A percentile compares a stretch with the other conserved stretches of the same genome.
These are phyloP conservation scores for Pegea sp. DNA, from an alignment of 23 tunicate species.

Conservation along the genomic window DNA sequence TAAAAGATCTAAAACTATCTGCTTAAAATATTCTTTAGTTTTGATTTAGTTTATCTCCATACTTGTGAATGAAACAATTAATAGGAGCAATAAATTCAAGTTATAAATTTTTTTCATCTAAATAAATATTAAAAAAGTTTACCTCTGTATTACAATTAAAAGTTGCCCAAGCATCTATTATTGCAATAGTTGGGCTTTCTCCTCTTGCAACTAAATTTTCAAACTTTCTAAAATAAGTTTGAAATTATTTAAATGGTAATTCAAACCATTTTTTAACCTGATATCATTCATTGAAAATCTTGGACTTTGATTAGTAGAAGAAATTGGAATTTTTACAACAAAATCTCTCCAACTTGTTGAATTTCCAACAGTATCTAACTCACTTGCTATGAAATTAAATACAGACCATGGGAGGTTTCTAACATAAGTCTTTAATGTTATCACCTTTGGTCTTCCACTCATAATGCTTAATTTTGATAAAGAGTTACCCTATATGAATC, in stretches of 20 bases:
- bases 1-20: too few relatives aligned
- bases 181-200: conserved; percentile 50
- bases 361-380: conserved; percentile 60
- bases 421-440: conserved; percentile 40
- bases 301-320: conserved; percentile 25
- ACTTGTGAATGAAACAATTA: too few relatives aligned
- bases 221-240: conserved; percentile 27
- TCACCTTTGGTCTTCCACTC: not conserved
- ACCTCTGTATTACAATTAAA: conserved; percentile 64
- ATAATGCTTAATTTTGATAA: not conserved
- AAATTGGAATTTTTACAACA: conserved; percentile 39
- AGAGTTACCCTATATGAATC: too few relatives aligned
- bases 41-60: too few relatives aligned
- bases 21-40: too few relatives aligned
- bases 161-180: conserved; percentile 70
- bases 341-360: conserved; percentile 88
- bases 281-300: conserved; percentile 36
- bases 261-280: conserved; percentile 20
- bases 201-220: conserved; percentile 32
- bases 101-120: not conserved
- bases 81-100: not conserved
- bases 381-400: conserved; percentile 25
- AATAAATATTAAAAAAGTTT: conserved; percentile 1
- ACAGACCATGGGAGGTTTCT: conserved; percentile 68
- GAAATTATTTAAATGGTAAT: too few relatives aligned